Percentiles rank a stretch among this genome's conserved stretches.
These are phyloP conservation scores for Dusona sp. DNA, from an alignment of 2,888 invertebrate species.

Conservation along the genomic window DNA sequence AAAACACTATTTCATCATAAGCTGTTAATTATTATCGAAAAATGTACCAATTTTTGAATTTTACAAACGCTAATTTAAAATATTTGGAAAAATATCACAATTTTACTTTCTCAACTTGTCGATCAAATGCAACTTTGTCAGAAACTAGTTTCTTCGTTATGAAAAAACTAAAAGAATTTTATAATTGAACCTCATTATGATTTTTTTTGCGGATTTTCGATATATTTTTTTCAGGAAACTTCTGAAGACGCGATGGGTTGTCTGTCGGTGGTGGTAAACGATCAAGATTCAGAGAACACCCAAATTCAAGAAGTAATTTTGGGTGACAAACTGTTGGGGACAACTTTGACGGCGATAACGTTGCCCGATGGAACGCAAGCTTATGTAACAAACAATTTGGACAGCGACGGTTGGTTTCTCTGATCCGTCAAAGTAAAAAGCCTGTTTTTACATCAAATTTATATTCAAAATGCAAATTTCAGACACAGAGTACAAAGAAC, in stretches of 20 bases:
- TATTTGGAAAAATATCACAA: background rate
- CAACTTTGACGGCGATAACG: conserved; percentile 81
- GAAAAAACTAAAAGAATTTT: too few relatives aligned
- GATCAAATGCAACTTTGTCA: too few relatives aligned
- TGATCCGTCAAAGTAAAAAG: background rate
- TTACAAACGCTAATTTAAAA: background rate
- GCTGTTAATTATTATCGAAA: background rate
- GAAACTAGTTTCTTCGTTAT: too few relatives aligned
- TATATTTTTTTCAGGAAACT: conserved; percentile 71
- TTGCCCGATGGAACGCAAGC: conserved; percentile 83
- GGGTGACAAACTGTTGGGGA: conserved; percentile 77
- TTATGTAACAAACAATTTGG: conserved; percentile 77
- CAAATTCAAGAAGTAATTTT: conserved; percentile 78
- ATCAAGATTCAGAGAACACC: conserved; percentile 72
- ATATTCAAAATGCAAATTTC: conserved; percentile 37
- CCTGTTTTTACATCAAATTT: background rate
- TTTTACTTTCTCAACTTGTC: background rate
- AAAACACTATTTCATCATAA: background rate
- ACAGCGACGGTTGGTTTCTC: conserved; percentile 54
- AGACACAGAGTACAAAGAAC: conserved; percentile 67
- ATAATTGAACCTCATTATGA: background rate
- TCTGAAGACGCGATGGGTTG: conserved; percentile 78
- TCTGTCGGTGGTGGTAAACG: conserved; percentile 79
- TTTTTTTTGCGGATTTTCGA: background rate
- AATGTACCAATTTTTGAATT: background rate